Percentiles rank a stretch among this genome's conserved stretches.
phyloP scores from a whole-genome alignment of 2,113 vertebrate genomes.

The Sciurus niger region DNA sequence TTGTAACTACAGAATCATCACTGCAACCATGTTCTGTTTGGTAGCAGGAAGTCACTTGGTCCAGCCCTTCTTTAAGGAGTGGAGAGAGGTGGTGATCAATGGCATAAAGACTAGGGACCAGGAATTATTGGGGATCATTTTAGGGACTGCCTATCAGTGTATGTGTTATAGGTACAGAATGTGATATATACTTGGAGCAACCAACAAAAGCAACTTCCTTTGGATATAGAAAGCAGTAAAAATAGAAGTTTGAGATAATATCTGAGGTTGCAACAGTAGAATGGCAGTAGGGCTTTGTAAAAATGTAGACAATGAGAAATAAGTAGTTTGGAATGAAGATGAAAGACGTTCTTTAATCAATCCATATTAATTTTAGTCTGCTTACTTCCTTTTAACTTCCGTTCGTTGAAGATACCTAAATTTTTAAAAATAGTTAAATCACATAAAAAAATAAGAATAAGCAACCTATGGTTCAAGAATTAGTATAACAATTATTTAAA shows the following conservation, averaged over 20 bases:
- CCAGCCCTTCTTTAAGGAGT: background rate
- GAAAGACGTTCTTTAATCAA: background rate
- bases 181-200: background rate
- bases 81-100: background rate
- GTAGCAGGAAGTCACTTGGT: background rate
- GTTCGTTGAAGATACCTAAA: background rate
- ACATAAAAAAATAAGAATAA: slow-evolving; percentile 39
- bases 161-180: background rate
- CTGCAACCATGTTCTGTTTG: background rate
- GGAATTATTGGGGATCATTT: background rate
- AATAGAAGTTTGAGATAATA: background rate
- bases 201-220: background rate
- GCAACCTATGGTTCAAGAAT: background rate
- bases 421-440: background rate
- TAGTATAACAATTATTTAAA: background rate
- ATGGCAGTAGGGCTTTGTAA: background rate
- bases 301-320: slow-evolving; percentile 14
- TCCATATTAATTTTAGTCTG: background rate
- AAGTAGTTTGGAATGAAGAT: slow-evolving; percentile 3
- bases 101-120: background rate
- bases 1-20: background rate
- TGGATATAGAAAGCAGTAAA: background rate
- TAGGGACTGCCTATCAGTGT: background rate
- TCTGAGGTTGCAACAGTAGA: background rate
- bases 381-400: background rate